Conservation (phyloP, 2,113 vertebrate genomes). For the Myxocyprinus asiaticus region DNA sequence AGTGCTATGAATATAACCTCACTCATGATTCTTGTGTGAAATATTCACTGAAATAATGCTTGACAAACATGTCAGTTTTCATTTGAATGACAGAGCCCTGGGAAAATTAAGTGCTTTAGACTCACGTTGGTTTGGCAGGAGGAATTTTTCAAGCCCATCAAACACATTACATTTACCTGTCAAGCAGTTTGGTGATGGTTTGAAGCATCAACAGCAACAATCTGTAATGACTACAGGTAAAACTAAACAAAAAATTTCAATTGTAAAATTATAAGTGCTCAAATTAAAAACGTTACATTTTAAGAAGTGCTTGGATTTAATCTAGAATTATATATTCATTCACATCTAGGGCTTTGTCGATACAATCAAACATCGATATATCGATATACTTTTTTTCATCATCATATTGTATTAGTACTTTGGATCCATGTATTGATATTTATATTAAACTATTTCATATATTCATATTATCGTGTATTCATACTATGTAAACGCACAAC, state of each 20-base stretch:
- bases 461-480: too few species aligned
- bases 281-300: not conserved
- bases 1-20: not conserved
- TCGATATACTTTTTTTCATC: too few species aligned
- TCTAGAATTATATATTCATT: too few species aligned
- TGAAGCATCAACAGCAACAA: not conserved
- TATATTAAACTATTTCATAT: too few species aligned
- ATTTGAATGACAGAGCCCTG: not conserved
- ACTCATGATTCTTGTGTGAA: slow-evolving; percentile 2
- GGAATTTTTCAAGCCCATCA: not conserved
- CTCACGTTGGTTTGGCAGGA: not conserved
- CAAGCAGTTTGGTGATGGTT: not conserved
- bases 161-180: not conserved
- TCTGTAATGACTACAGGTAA: not conserved
- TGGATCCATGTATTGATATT: too few species aligned
- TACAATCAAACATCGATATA: too few species aligned
- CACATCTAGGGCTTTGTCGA: too few species aligned
- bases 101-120: not conserved
- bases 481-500: too few species aligned
- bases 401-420: too few species aligned
- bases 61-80: not conserved
- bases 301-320: not conserved
- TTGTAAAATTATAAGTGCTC: not conserved
- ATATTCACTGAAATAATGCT: not conserved
- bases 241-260: too few species aligned